Evolutionary conservation across 2,113 vertebrate genomes (phyloP).

Genomic region (Acanthisitta chloris): DNA sequence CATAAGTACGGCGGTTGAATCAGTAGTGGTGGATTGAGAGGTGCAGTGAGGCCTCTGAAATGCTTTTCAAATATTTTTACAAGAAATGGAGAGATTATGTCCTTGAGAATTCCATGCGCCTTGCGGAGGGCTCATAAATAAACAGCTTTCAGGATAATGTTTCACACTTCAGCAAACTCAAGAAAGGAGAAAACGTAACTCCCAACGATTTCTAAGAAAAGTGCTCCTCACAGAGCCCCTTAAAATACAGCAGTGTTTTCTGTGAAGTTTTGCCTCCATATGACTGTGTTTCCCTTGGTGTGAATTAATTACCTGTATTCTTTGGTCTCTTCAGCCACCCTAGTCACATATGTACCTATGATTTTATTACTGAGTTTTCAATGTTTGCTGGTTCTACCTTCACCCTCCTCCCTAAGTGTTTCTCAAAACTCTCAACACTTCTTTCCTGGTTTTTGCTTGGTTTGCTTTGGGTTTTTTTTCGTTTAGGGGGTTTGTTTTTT

Average conservation of each 20-base stretch:
- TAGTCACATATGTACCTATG: not conserved
- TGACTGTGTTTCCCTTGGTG: not conserved
- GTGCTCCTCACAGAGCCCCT: not conserved
- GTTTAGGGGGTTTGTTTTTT: not conserved
- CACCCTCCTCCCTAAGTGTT: not conserved
- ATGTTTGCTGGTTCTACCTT: not conserved
- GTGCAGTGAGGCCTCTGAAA: conserved; percentile 12
- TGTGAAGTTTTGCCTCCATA: not conserved
- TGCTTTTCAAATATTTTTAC: conserved; percentile 55
- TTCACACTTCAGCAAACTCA: conserved; percentile 31
- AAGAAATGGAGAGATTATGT: conserved; percentile 4
- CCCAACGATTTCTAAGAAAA: not conserved
- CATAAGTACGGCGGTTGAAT: not conserved
- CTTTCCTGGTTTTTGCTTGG: not conserved
- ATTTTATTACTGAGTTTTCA: not conserved
- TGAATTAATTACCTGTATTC: not conserved
- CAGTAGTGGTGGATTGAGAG: not conserved
- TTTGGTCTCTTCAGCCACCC: rapidly evolving
- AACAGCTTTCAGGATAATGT: conserved; percentile 40
- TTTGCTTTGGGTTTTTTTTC: not conserved
- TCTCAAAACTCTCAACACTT: not conserved
- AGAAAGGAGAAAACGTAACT: not conserved
- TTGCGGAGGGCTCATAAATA: conserved; percentile 26
- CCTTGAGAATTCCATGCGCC: conserved; percentile 14
- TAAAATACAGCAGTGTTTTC: conserved; percentile 23